Evolutionary conservation across 1,140 invertebrate genomes (phyloP).

Genomic region (Parapsyche elsis): DNA sequence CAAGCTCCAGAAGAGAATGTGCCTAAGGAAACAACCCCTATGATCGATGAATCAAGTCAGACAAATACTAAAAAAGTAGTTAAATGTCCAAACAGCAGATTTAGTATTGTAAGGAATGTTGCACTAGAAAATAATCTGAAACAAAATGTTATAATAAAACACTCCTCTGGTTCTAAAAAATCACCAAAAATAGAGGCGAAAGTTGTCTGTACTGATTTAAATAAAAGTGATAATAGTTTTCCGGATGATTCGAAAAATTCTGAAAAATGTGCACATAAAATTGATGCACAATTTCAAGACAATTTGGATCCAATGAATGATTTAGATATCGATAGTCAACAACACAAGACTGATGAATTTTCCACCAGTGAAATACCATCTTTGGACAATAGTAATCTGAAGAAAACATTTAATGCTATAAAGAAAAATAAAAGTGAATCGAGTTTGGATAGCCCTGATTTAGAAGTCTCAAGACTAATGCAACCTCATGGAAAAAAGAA

Average conservation of each 20-base stretch:
- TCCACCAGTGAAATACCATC: conserved; percentile 23
- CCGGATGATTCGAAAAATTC: not conserved
- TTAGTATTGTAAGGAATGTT: conserved; percentile 64
- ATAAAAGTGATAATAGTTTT: not conserved
- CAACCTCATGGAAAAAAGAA: conserved; percentile 58
- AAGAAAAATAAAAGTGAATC: conserved; percentile 68
- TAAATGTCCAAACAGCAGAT: conserved; percentile 59
- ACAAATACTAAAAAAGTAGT: conserved; percentile 48
- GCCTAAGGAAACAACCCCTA: not conserved
- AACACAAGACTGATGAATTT: not conserved
- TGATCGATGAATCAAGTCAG: conserved; percentile 12
- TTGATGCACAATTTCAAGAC: conserved; percentile 55
- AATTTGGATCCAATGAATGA: conserved; percentile 61
- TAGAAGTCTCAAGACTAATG: conserved; percentile 67
- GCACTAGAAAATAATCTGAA: conserved; percentile 53
- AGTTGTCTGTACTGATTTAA: not conserved
- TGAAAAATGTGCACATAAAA: not conserved
- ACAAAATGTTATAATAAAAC: not conserved
- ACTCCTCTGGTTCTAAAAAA: not conserved
- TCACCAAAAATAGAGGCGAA: not conserved
- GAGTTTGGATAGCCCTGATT: conserved; percentile 65
- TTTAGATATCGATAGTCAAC: conserved; percentile 54
- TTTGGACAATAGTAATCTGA: conserved; percentile 61
- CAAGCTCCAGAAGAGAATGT: conserved; percentile 39
- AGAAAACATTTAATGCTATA: conserved; percentile 57